phyloP scores from a whole-genome alignment of 2,888 invertebrate species.

The Orgyia antiqua region DNA sequence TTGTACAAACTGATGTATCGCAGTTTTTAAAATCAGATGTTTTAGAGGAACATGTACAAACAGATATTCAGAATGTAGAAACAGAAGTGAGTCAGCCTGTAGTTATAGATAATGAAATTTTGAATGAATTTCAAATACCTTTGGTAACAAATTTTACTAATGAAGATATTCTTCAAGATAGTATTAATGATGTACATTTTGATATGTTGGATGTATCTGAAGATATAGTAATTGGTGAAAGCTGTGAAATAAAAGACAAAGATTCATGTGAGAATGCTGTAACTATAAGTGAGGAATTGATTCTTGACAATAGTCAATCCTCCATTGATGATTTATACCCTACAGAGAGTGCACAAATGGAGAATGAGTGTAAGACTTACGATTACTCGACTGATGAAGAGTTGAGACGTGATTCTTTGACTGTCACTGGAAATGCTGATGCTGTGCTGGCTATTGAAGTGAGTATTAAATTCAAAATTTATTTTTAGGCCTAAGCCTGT shows the following conservation, averaged over 20 bases:
- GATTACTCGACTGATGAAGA: slow-evolving; percentile 64
- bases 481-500: too few relatives aligned
- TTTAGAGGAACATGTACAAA: slow-evolving; percentile 4
- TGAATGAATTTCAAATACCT: neutral
- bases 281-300: slow-evolving; percentile 50
- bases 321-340: slow-evolving; percentile 35
- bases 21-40: slow-evolving; percentile 26
- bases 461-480: slow-evolving; percentile 15
- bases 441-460: slow-evolving; percentile 70
- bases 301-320: slow-evolving; percentile 62
- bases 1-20: slow-evolving; percentile 42
- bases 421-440: slow-evolving; percentile 59
- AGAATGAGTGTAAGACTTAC: slow-evolving; percentile 54
- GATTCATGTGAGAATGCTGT: slow-evolving; percentile 28
- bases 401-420: slow-evolving; percentile 48
- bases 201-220: slow-evolving; percentile 72
- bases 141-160: neutral
- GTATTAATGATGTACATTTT: slow-evolving; percentile 52
- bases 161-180: slow-evolving; percentile 17
- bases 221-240: slow-evolving; percentile 63
- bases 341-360: slow-evolving; percentile 24
- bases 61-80: neutral
- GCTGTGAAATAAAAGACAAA: slow-evolving; percentile 53
- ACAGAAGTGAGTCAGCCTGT: neutral
- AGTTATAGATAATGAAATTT: neutral